Base-by-base conservation (phyloP, 2,797 vertebrate genomes). In the Triplophysa yarkandensis region DNA sequence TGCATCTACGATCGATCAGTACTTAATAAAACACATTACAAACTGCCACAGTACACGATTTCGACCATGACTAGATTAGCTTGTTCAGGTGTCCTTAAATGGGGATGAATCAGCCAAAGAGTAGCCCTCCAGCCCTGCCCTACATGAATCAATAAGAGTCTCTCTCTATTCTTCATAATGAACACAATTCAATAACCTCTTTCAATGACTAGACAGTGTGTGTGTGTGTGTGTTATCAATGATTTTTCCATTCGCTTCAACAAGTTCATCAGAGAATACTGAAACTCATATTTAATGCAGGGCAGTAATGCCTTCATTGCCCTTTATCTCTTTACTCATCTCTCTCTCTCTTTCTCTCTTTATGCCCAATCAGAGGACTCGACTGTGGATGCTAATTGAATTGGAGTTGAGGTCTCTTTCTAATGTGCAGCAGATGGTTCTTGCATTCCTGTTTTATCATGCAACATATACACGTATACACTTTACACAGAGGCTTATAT, bases 401-500 rank as follows among this genome's bases (percentile, higher is more conserved):
- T 91, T 89, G 88, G 87, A 90, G 88, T 87, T 87, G 83, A 87
- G 87, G 90, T 91, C 90, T 89, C 83, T 85, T 88, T 90, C 81
- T 92, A 92, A 92, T 92, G 85, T 85, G 87, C 85, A 90, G 89
- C 92, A 92, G 91, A 92, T 91, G 92, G 90, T 71, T 17, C 65
- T 77, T 82, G 82, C 87, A 89, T 66, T 71, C 62, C 66, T 74
- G 23, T 66, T 61, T 79, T 54, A 66, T 32, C 55, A 58, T 58
- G 55, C 28, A 60, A 13, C 13, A 23, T 17, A 44, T 50, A 48
- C 17, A 67, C 55, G 57, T 54, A 41, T 32, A 48, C 17, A 67
- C 48, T 19, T 2, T 55, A 46, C 57, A 50, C 27, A 55, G 13
- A 60, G 57, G 61, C 16, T 60, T 55, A 50, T 27, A 43, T 41